Conservation (phyloP, 2,797 vertebrate genomes). For the Hipposideros larvatus region DNA sequence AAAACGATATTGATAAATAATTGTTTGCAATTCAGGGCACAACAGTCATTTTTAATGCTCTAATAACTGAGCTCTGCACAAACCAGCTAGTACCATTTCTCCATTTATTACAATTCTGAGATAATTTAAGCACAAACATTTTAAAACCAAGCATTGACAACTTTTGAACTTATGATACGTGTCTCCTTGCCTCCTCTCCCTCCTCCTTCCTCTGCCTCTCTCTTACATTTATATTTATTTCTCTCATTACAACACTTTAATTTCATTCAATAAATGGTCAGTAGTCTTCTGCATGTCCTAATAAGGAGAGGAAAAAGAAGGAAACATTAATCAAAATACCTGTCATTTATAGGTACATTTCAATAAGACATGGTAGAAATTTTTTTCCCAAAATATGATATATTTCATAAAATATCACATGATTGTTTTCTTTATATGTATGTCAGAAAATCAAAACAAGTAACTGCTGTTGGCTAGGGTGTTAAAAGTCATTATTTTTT, state of each 20-base stretch:
- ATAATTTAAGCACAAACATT: background rate
- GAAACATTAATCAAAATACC: background rate
- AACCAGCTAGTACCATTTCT: background rate
- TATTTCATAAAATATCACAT: background rate
- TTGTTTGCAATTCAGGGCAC: background rate
- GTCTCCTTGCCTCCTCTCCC: background rate
- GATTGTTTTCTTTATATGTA: background rate
- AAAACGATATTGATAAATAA: conserved; percentile 39
- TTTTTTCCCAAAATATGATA: background rate
- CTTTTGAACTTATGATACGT: background rate
- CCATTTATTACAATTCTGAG: background rate
- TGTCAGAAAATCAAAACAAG: background rate
- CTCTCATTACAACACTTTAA: background rate
- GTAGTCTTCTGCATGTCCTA: background rate
- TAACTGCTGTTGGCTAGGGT: background rate
- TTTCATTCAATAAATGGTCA: background rate
- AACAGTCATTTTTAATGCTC: background rate
- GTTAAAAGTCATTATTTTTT: background rate
- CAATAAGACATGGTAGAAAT: background rate
- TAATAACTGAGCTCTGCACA: background rate
- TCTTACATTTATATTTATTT: background rate
- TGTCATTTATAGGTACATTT: background rate
- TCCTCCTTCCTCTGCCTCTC: background rate
- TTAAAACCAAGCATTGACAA: background rate
- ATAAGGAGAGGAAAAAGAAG: background rate